Evolutionary conservation across 2,797 vertebrate genomes (phyloP), one percentile per base, ranked within the genome.

Genomic region (Tenualosa ilisha): DNA sequence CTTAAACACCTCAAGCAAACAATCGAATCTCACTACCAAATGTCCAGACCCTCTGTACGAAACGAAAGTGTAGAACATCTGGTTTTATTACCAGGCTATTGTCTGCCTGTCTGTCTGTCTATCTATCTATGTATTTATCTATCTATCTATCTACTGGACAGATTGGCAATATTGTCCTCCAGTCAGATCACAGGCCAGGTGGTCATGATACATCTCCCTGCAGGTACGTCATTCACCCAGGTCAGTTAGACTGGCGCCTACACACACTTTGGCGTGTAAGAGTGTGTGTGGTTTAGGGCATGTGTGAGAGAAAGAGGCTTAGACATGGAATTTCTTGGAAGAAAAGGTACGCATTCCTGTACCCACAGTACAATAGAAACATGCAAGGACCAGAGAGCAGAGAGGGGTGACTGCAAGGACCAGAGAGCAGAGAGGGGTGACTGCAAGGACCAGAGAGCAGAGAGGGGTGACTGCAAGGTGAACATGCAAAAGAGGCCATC

Each of bases 311-410:
- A 56, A 83, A 75, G 81, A 79, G 56, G 54, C 61, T 85, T 17
- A 82, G 86, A 84, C 61, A 20, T 63, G 46, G 79, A 91, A 86
- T 88, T 84, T 83, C 83, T 54, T 84, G 82, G 50, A 56, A 85
- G 82, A 86, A 86, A 85, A 63, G 24, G 22, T 24, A 65, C 84
- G 59, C 86, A 85, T 88, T 88, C 89, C 82, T 83, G 84, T 83
- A 24, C 84, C 68, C 83, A 82, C 43, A 87, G 22, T 85, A 86
- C 82, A 90, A 87, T 85, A 87, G 83, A 83, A 83, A 82, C 84
- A 84, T 17, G 9, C 72, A 56, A 43, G 85, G n/a, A 40, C 24
- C 49, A 81, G 31, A 43, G 68, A 84, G 65, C 50, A 46, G 81
- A 82, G 82, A 88, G 75, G 88, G 81, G 68, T 85, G 82, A 86